A percentile compares a stretch with the other conserved stretches of the same genome.
Evolutionary conservation across 2,888 invertebrate genomes (phyloP).

Genomic region (Yponomeuta cagnagella): DNA sequence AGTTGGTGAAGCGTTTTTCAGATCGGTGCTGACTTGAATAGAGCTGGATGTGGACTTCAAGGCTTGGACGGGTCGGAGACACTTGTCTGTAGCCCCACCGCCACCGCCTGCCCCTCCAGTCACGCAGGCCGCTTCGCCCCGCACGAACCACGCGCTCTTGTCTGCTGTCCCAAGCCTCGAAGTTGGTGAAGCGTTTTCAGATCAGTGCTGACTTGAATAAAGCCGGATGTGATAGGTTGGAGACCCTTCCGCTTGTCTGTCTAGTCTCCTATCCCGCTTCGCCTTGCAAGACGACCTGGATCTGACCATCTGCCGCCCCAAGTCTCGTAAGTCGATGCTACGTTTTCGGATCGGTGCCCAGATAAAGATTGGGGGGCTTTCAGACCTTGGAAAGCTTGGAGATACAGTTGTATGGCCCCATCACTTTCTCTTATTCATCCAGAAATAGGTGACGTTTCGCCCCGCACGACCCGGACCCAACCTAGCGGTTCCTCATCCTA

Average conservation of each 20-base stretch:
- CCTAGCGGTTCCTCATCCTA: no score
- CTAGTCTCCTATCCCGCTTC: no score
- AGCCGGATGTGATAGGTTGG: conserved; percentile 73
- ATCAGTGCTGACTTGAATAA: background rate
- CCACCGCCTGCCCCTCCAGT: conserved; percentile 86
- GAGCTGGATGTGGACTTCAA: conserved; percentile 48
- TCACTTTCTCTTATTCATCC: no score
- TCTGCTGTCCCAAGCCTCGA: conserved; percentile 92
- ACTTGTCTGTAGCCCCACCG: conserved; percentile 83
- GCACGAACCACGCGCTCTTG: conserved; percentile 83
- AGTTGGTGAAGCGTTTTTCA: conserved; percentile 34
- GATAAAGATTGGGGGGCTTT: no score
- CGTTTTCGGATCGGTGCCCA: no score
- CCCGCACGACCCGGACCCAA: no score
- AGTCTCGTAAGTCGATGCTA: background rate
- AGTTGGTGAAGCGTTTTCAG: conserved; percentile 33
- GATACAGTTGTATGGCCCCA: no score
- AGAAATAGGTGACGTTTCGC: no score
- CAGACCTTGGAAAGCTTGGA: no score
- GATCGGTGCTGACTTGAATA: background rate
- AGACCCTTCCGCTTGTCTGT: conserved; percentile 38
- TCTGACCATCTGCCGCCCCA: background rate
- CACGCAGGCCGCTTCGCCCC: conserved; percentile 91
- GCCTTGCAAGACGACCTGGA: no score
- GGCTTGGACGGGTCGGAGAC: conserved; percentile 78